These are phyloP conservation scores for Pluvialis apricaria DNA, from an alignment of 2,113 vertebrate species.

Conservation along the genomic window DNA sequence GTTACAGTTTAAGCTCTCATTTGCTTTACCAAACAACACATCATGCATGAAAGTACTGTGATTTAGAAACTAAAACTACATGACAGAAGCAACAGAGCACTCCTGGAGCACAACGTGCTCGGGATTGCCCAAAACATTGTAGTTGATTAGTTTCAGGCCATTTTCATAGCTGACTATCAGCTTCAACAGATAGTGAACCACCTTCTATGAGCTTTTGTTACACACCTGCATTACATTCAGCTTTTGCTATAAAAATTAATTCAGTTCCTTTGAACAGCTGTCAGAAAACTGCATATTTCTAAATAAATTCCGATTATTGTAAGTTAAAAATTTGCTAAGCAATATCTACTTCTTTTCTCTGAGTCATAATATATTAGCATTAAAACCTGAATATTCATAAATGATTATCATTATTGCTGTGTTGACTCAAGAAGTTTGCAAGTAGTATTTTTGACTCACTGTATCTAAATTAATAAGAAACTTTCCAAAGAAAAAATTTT, in stretches of 20 bases:
- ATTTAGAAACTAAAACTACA: not conserved
- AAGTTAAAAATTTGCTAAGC: not conserved
- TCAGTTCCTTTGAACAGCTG: not conserved
- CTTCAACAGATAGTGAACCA: not conserved
- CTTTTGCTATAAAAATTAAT: not conserved
- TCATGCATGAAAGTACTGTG: not conserved
- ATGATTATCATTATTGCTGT: not conserved
- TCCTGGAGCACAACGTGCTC: not conserved
- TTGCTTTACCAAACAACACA: not conserved
- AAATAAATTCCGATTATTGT: not conserved
- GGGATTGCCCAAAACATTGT: not conserved
- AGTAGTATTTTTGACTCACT: not conserved
- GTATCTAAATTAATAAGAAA: not conserved
- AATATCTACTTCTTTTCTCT: not conserved
- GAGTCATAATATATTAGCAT: not conserved
- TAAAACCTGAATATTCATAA: not conserved
- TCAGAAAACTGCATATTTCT: not conserved
- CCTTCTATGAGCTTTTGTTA: not conserved
- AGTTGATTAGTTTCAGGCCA: not conserved
- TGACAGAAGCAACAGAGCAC: not conserved
- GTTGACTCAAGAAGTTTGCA: not conserved
- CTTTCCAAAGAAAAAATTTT: not conserved
- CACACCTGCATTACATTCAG: not conserved
- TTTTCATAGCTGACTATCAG: not conserved
- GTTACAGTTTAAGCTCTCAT: not conserved